A percentile compares a stretch with the other conserved stretches of the same genome.
These are phyloP conservation scores for Pomacea maculata DNA, from an alignment of 1,140 invertebrate genomes.

Conservation along the genomic window DNA sequence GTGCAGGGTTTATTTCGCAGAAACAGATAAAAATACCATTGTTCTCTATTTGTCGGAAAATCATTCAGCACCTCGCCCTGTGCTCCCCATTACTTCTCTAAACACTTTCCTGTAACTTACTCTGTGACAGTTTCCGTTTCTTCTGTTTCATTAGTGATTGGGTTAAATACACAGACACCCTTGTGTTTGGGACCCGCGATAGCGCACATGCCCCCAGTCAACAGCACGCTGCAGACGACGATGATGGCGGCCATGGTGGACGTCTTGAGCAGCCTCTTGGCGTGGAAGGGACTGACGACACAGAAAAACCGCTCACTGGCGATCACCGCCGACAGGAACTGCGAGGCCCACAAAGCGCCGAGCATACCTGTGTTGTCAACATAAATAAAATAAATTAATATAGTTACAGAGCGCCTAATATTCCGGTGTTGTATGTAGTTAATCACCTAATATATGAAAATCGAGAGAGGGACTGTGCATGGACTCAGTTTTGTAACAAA, in stretches of 20 bases:
- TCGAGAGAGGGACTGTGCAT: neutral
- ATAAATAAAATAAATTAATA: neutral
- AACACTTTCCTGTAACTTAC: neutral
- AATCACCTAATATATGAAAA: neutral
- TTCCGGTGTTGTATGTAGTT: too few relatives aligned
- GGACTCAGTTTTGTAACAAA: neutral
- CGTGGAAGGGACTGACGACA: constrained; percentile 15
- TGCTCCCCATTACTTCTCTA: neutral
- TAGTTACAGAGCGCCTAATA: too few relatives aligned
- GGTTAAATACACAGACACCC: neutral
- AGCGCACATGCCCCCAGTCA: neutral
- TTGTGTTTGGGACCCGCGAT: neutral
- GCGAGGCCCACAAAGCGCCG: neutral
- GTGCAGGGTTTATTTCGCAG: neutral
- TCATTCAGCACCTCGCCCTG: neutral
- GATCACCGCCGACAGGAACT: constrained; percentile 12
- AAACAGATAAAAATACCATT: neutral
- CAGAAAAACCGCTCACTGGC: constrained; percentile 18
- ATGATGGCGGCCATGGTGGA: constrained; percentile 6
- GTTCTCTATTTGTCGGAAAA: neutral
- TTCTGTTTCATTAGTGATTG: neutral
- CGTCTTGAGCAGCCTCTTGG: constrained; percentile 4
- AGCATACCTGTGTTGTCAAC: too few relatives aligned
- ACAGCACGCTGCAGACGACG: neutral
- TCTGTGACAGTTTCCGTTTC: neutral